These are phyloP conservation scores for Byasa hedistus DNA, from an alignment of 2,888 invertebrate genomes.

Conservation along the genomic window DNA sequence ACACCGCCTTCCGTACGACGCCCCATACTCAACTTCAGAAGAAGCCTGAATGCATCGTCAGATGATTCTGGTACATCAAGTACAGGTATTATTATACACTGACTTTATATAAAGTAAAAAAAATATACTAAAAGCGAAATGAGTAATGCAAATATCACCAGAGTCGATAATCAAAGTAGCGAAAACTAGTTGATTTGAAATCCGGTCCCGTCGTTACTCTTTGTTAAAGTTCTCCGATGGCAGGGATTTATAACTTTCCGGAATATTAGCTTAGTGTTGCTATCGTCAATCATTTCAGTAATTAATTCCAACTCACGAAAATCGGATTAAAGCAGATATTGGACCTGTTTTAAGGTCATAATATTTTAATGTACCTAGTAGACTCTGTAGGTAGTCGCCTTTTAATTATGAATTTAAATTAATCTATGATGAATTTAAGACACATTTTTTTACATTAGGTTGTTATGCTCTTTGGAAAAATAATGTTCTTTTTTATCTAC, in stretches of 20 bases:
- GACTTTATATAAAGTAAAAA: not conserved
- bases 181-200: not conserved
- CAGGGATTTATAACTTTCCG: slow-evolving; percentile 12
- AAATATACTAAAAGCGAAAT: not conserved
- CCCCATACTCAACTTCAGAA: slow-evolving; percentile 85
- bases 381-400: too few species aligned
- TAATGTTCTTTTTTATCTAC: too few species aligned
- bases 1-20: slow-evolving; percentile 88
- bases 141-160: not conserved
- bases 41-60: slow-evolving; percentile 87
- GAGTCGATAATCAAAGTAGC: not conserved
- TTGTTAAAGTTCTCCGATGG: not conserved
- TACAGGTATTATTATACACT: slow-evolving; percentile 47
- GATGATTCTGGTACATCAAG: slow-evolving; percentile 81
- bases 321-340: slow-evolving; percentile 9
- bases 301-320: slow-evolving; percentile 25
- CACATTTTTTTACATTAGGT: too few species aligned
- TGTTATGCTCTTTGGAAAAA: too few species aligned
- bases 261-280: slow-evolving; percentile 8
- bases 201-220: not conserved
- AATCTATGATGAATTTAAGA: too few species aligned
- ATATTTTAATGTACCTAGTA: not conserved
- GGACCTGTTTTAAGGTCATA: not conserved
- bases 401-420: too few species aligned
- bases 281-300: slow-evolving; percentile 1